phyloP scores from a whole-genome alignment of 2,888 invertebrate genomes.

The Protodeltote pygarga region DNA sequence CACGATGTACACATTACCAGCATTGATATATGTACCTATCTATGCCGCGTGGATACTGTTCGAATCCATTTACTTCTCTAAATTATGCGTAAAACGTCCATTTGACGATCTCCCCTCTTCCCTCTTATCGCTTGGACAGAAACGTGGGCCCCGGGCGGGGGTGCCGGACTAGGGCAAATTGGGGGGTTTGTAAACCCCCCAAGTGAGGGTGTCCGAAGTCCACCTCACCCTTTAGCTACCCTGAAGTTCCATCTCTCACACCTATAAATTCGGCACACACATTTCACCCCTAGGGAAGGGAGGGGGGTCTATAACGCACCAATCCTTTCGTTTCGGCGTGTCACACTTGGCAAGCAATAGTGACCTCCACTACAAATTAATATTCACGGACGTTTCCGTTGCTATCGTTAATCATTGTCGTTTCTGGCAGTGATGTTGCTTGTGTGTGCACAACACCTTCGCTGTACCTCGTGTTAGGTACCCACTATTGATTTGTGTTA shows the following conservation, averaged over 20 bases:
- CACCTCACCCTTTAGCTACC: constrained; percentile 87
- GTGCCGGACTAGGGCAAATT: constrained; percentile 86
- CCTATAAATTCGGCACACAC: constrained; percentile 87
- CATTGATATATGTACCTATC: constrained; percentile 70
- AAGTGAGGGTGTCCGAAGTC: constrained; percentile 84
- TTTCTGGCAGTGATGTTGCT: constrained; percentile 69
- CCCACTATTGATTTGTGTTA: constrained; percentile 27
- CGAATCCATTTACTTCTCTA: constrained; percentile 88
- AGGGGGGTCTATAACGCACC: constrained; percentile 78
- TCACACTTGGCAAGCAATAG: constrained; percentile 82
- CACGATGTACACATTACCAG: constrained; percentile 59
- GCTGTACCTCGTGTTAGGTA: constrained; percentile 19
- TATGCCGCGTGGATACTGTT: constrained; percentile 82
- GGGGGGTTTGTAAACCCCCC: constrained; percentile 78
- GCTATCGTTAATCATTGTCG: constrained; percentile 83
- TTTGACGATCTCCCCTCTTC: constrained; percentile 86
- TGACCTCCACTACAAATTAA: constrained; percentile 86
- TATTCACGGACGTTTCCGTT: constrained; percentile 85
- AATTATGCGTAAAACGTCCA: constrained; percentile 88
- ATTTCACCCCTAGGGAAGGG: constrained; percentile 79
- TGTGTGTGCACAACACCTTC: constrained; percentile 44
- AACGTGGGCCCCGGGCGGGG: constrained; percentile 84
- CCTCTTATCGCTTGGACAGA: constrained; percentile 87
- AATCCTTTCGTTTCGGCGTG: constrained; percentile 84
- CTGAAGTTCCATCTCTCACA: constrained; percentile 87